Conservation (phyloP, 2,888 invertebrate species). For the Ramazzottius varieornatus region DNA sequence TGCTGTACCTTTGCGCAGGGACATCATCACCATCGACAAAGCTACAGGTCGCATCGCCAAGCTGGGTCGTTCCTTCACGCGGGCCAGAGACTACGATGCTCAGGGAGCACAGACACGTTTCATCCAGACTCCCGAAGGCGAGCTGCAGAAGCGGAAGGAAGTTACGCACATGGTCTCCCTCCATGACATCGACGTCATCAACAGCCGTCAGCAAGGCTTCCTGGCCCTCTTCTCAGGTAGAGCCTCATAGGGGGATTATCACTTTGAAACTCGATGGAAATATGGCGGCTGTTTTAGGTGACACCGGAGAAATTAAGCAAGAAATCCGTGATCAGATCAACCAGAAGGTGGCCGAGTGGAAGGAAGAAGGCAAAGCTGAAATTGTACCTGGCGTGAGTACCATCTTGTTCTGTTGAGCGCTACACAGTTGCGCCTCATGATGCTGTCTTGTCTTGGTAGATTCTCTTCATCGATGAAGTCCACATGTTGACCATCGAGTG, state of each 20-base stretch:
- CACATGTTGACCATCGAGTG: slow-evolving; percentile 99
- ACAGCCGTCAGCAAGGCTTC: slow-evolving; percentile 88
- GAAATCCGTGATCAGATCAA: slow-evolving; percentile 96
- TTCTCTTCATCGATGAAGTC: slow-evolving; percentile 82
- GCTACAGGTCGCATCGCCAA: slow-evolving; percentile 77
- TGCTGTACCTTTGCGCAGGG: slow-evolving; percentile 34
- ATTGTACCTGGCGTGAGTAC: slow-evolving; percentile 63
- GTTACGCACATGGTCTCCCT: slow-evolving; percentile 85
- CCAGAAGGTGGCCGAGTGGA: slow-evolving; percentile 85
- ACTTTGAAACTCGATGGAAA: background rate
- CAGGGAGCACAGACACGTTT: slow-evolving; percentile 55
- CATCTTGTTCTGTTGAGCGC: slow-evolving; percentile 2
- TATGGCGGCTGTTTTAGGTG: slow-evolving; percentile 33
- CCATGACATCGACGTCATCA: slow-evolving; percentile 98
- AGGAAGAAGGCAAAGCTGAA: slow-evolving; percentile 96
- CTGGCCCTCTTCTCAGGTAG: slow-evolving; percentile 74
- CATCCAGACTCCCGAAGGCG: slow-evolving; percentile 94
- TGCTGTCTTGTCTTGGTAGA: slow-evolving; percentile 14
- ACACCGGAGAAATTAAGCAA: slow-evolving; percentile 91
- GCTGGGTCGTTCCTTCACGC: slow-evolving; percentile 72
- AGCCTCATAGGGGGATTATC: too few relatives aligned
- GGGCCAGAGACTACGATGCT: slow-evolving; percentile 90
- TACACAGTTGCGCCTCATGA: background rate
- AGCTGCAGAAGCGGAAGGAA: slow-evolving; percentile 87
- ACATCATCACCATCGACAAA: slow-evolving; percentile 93